Evolutionary conservation across 1,140 invertebrate genomes (phyloP).

Genomic region (Plectus sambesii): DNA sequence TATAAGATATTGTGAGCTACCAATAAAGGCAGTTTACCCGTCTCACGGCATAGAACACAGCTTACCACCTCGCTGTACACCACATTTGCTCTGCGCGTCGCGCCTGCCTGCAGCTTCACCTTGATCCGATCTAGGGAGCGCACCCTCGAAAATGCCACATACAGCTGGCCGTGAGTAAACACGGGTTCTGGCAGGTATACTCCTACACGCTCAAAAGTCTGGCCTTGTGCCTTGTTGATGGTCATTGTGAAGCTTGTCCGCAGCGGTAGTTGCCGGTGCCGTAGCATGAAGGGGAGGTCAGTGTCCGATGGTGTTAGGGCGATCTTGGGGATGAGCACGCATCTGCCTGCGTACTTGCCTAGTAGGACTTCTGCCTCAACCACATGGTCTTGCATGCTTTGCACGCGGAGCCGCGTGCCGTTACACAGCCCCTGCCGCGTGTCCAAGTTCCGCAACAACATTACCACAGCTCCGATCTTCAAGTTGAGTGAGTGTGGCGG

Average conservation of each 20-base stretch:
- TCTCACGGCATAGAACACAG: too few species aligned
- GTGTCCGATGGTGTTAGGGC: too few species aligned
- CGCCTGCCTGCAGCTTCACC: too few species aligned
- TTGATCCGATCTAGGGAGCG: slow-evolving; percentile 3
- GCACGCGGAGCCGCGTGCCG: slow-evolving; percentile 29
- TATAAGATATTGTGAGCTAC: too few species aligned
- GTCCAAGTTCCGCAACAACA: slow-evolving; percentile 26
- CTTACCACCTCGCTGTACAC: too few species aligned
- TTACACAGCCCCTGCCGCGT: slow-evolving; percentile 22
- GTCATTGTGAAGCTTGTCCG: slow-evolving; percentile 52
- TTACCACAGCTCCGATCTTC: slow-evolving; percentile 27
- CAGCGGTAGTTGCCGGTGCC: slow-evolving; percentile 46
- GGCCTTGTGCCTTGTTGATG: slow-evolving; percentile 51
- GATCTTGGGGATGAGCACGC: too few species aligned
- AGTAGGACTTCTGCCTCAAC: too few species aligned
- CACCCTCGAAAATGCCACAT: slow-evolving; percentile 27
- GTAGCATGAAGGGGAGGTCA: too few species aligned
- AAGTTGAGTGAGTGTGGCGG: slow-evolving; percentile 24
- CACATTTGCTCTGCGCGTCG: too few species aligned
- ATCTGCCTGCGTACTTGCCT: too few species aligned
- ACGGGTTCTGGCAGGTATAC: slow-evolving; percentile 43
- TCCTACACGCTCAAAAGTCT: slow-evolving; percentile 44
- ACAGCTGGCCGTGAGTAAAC: slow-evolving; percentile 49
- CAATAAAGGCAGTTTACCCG: too few species aligned
- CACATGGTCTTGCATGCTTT: too few species aligned